Evolutionary conservation across 2,797 vertebrate species (phyloP).

Genomic region (Rhinoraja longicauda): DNA sequence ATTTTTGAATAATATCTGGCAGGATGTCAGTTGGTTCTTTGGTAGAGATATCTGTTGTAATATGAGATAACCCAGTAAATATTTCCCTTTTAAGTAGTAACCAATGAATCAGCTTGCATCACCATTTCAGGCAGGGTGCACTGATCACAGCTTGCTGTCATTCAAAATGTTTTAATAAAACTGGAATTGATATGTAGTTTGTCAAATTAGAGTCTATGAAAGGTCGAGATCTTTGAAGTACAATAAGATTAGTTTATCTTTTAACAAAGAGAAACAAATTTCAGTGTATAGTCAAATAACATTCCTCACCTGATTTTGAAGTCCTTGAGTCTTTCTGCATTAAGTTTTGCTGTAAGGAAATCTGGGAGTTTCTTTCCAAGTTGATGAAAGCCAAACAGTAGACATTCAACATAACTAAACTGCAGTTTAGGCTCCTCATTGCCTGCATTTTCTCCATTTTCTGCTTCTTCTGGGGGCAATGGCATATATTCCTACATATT

Average conservation of each 20-base stretch:
- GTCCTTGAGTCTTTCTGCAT: conserved; percentile 88
- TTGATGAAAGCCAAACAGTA: conserved; percentile 90
- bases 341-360: conserved; percentile 89
- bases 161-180: neutral
- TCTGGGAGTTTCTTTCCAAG: conserved; percentile 91
- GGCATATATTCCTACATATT: conserved; percentile 88
- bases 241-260: neutral
- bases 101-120: neutral
- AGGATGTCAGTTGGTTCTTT: neutral
- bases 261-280: neutral
- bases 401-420: conserved; percentile 96
- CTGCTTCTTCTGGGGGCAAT: conserved; percentile 85
- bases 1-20: too few species aligned
- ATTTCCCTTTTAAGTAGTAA: neutral
- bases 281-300: conserved; percentile 36
- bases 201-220: neutral
- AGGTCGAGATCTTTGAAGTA: neutral
- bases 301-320: conserved; percentile 86
- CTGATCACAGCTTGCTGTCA: neutral
- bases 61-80: neutral
- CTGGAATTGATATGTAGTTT: neutral
- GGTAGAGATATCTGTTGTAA: neutral
- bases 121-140: neutral
- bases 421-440: conserved; percentile 91
- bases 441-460: conserved; percentile 84